These are phyloP conservation scores for Parnassius smintheus DNA, from an alignment of 2,888 invertebrate species.

Conservation along the genomic window DNA sequence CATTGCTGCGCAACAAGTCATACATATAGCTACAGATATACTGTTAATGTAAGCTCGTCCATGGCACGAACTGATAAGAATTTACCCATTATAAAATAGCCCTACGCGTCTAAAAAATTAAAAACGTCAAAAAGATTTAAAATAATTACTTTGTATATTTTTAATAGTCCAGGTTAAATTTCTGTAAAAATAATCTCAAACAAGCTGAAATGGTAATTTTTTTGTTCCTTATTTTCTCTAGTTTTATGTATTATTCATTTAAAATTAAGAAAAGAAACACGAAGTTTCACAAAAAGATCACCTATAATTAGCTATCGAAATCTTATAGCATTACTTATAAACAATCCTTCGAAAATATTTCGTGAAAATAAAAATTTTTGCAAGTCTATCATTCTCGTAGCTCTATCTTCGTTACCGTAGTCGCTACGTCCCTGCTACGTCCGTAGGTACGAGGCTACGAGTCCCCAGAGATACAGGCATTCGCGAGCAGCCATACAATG, in stretches of 20 bases:
- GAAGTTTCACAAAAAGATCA: background rate
- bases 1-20: no score
- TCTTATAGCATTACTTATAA: no score
- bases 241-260: background rate
- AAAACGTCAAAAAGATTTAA: no score
- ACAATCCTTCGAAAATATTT: no score
- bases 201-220: background rate
- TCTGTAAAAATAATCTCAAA: background rate
- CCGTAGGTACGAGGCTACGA: slow-evolving; percentile 67
- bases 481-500: slow-evolving; percentile 56
- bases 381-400: slow-evolving; percentile 39
- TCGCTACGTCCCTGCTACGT: slow-evolving; percentile 64
- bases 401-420: slow-evolving; percentile 63
- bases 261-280: background rate
- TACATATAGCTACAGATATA: no score
- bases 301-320: background rate
- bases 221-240: background rate
- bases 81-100: no score
- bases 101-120: no score
- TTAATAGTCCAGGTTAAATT: no score
- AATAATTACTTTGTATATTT: no score
- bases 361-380: background rate
- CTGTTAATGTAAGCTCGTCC: no score
- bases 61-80: no score
- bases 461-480: slow-evolving; percentile 64